These are phyloP conservation scores for Arrhopalites spinosus DNA, from an alignment of 2,888 invertebrate genomes.

Conservation along the genomic window DNA sequence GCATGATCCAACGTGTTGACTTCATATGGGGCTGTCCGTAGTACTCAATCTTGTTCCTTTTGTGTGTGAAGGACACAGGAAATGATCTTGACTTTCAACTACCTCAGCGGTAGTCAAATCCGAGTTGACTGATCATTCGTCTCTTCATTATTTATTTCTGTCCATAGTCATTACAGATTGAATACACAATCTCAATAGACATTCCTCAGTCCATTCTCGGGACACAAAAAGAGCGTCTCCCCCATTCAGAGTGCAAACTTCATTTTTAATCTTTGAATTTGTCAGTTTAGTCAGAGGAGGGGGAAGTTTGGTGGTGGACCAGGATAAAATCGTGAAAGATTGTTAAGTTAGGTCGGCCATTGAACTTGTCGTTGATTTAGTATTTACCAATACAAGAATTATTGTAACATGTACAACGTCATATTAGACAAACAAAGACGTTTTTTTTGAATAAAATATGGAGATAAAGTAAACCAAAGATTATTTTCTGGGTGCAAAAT, in stretches of 20 bases:
- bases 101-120: too few species aligned
- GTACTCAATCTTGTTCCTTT: not conserved
- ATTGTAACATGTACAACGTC: not conserved
- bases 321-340: not conserved
- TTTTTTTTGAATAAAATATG: not conserved
- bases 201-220: too few species aligned
- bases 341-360: not conserved
- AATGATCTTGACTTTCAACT: not conserved
- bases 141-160: too few species aligned
- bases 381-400: constrained; percentile 1
- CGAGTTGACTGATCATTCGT: too few species aligned
- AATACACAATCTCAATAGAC: too few species aligned
- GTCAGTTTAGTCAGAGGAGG: not conserved
- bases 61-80: constrained; percentile 7
- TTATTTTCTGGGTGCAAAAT: not conserved
- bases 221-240: too few species aligned
- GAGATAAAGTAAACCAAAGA: not conserved
- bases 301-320: too few species aligned
- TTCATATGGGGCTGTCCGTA: not conserved
- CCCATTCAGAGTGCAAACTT: not conserved
- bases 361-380: constrained; percentile 11
- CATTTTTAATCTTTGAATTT: not conserved
- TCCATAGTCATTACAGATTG: too few species aligned
- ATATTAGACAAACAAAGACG: too few species aligned
- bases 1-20: not conserved